These are phyloP conservation scores for Pyrgus malvae DNA, from an alignment of 2,888 invertebrate genomes.

Conservation along the genomic window DNA sequence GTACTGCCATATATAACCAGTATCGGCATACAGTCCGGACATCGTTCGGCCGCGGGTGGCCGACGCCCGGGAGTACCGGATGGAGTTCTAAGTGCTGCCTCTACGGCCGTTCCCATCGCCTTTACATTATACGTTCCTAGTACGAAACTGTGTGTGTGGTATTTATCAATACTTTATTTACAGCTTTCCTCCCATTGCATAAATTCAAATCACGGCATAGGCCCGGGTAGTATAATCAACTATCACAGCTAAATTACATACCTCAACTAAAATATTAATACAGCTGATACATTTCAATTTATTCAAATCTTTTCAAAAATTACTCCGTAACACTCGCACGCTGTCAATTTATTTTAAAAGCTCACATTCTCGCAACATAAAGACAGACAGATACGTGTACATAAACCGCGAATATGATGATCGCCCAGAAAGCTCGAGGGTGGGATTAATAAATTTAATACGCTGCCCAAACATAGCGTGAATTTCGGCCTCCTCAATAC, in stretches of 20 bases:
- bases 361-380: not conserved
- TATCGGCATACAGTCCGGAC: constrained; percentile 5
- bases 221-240: too few relatives aligned
- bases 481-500: constrained; percentile 28
- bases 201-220: too few relatives aligned
- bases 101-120: not conserved
- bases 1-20: constrained; percentile 4
- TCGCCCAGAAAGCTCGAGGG: constrained; percentile 3
- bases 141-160: too few relatives aligned
- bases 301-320: too few relatives aligned
- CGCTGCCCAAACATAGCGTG: constrained; percentile 6
- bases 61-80: constrained; percentile 27
- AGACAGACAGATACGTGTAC: constrained; percentile 1
- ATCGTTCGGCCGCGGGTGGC: constrained; percentile 74
- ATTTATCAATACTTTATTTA: too few relatives aligned
- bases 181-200: too few relatives aligned
- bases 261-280: too few relatives aligned
- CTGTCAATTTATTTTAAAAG: constrained; percentile 9
- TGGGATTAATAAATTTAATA: constrained; percentile 28
- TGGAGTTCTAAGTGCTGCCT: constrained; percentile 28
- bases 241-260: too few relatives aligned
- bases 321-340: not conserved
- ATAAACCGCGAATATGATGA: constrained; percentile 8
- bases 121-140: too few relatives aligned
- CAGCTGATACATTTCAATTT: too few relatives aligned